phyloP scores from a whole-genome alignment of 2,113 vertebrate genomes.

The Peucedramus taeniatus region DNA sequence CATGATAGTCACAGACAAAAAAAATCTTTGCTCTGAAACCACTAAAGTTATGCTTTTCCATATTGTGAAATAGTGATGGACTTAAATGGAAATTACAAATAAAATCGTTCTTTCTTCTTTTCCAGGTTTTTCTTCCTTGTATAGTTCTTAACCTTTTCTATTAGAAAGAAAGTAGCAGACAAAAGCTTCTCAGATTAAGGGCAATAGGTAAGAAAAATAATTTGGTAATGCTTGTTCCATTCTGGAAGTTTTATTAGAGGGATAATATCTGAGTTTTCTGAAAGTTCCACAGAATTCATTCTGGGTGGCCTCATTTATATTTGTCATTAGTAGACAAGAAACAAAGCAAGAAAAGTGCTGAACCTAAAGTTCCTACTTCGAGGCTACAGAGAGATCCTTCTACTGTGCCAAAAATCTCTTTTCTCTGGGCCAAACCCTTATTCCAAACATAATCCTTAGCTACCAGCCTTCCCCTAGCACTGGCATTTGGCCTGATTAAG shows the following conservation, averaged over 20 bases:
- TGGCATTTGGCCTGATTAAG: slow-evolving; percentile 17
- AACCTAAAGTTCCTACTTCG: background rate
- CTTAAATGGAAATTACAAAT: background rate
- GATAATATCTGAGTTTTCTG: background rate
- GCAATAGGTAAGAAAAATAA: background rate
- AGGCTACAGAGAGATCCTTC: background rate
- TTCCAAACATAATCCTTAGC: background rate
- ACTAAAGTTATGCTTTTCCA: background rate
- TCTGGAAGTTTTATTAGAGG: background rate
- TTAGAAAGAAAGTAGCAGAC: background rate
- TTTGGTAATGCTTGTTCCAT: background rate
- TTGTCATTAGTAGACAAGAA: background rate
- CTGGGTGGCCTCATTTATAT: background rate
- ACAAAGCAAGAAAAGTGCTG: background rate
- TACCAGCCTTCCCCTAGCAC: background rate
- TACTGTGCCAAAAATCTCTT: background rate
- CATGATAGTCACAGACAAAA: background rate
- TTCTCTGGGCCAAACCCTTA: background rate
- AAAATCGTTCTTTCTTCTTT: background rate
- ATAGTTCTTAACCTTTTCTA: background rate
- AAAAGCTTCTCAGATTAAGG: background rate
- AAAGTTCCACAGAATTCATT: background rate
- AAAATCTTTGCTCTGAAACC: background rate
- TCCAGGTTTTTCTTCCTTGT: background rate
- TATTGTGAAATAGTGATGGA: background rate